Evolutionary conservation across 2,888 invertebrate genomes (phyloP).

Genomic region (Ariolimax columbianus): DNA sequence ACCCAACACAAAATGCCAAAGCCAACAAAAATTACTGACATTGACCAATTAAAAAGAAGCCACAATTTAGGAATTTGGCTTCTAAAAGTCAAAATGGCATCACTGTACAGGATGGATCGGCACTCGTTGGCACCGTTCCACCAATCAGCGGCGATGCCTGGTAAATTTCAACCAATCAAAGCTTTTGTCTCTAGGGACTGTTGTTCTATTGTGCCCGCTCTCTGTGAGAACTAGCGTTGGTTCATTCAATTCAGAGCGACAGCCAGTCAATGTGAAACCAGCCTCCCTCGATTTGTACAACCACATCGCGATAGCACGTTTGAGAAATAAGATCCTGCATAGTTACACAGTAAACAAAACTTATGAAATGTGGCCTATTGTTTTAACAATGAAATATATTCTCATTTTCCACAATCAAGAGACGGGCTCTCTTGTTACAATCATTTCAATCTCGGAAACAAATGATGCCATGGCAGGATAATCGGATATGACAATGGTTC

Average conservation of each 20-base stretch:
- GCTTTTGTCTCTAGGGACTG: constrained; percentile 26
- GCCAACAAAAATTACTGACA: too few relatives aligned
- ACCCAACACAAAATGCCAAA: too few relatives aligned
- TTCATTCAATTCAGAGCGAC: background rate
- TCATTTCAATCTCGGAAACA: background rate
- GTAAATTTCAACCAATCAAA: constrained; percentile 33
- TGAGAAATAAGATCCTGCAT: background rate
- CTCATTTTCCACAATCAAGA: background rate
- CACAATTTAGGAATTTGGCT: too few relatives aligned
- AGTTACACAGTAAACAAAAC: background rate
- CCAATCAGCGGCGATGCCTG: constrained; percentile 14
- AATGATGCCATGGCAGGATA: background rate
- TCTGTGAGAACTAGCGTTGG: background rate
- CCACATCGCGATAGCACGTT: background rate
- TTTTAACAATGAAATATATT: background rate
- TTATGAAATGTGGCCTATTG: background rate
- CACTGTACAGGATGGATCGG: constrained; percentile 18
- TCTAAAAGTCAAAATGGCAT: too few relatives aligned
- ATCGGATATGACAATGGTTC: too few relatives aligned
- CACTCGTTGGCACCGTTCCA: background rate
- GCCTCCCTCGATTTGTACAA: background rate
- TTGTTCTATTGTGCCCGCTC: background rate
- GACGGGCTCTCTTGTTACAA: background rate
- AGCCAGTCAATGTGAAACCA: background rate
- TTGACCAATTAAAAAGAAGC: too few relatives aligned